Conservation (phyloP, 2,797 vertebrate genomes). For the Spinus pinus region DNA sequence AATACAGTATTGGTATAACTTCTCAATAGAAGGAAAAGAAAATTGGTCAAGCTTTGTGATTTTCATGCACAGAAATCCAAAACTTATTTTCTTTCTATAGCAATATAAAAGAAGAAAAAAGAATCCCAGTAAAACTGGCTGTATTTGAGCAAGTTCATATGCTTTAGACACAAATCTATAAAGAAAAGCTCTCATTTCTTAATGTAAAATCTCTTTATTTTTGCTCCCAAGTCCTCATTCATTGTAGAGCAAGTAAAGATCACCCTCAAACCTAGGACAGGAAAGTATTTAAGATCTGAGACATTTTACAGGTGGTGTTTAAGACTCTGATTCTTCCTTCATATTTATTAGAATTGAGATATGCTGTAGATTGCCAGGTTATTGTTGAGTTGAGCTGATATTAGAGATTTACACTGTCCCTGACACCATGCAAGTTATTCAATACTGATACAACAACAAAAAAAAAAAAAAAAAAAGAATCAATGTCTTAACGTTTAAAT, state of each 20-base stretch:
- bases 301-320: background rate
- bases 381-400: background rate
- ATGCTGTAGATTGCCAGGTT: background rate
- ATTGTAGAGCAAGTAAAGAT: background rate
- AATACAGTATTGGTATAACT: background rate
- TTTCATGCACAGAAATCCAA: background rate
- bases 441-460: background rate
- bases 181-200: background rate
- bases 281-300: background rate
- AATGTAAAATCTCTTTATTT: conserved; percentile 17
- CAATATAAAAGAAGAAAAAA: background rate
- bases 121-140: background rate
- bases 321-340: background rate
- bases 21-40: background rate
- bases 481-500: background rate
- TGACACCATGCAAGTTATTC: background rate
- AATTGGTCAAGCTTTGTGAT: background rate
- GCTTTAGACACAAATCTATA: background rate
- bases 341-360: background rate
- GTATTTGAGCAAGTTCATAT: background rate
- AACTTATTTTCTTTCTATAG: background rate
- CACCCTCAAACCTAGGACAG: background rate
- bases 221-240: background rate
- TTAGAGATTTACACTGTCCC: background rate
- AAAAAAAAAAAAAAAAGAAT: background rate